Percentiles rank a stretch among this genome's conserved stretches.
Evolutionary conservation across 2,797 vertebrate species (phyloP).

Genomic region (Schizopygopsis pylzovi): DNA sequence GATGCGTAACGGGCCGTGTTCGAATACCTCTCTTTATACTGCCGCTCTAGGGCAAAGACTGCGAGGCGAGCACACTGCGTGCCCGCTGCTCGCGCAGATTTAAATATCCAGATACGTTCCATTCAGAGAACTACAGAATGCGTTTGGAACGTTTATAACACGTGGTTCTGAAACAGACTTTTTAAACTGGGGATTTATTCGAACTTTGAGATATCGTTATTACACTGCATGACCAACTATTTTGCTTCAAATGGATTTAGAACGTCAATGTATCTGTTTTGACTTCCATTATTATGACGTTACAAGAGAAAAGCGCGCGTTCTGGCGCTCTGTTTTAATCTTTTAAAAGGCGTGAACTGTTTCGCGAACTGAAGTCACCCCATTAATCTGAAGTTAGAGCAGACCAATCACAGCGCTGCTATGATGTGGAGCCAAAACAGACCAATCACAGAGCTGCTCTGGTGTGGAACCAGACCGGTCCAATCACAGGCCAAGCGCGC

Average conservation of each 20-base stretch:
- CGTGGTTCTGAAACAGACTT: neutral
- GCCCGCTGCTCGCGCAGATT: neutral
- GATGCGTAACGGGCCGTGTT: slow-evolving; percentile 18
- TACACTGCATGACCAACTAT: too few species aligned
- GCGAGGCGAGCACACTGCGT: neutral
- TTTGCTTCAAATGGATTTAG: neutral
- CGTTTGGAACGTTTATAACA: too few species aligned
- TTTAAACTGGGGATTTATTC: neutral
- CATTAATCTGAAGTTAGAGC: slow-evolving; percentile 56
- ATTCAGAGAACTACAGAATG: neutral
- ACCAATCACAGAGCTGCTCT: neutral
- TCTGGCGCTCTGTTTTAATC: neutral
- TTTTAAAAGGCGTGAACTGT: slow-evolving; percentile 18
- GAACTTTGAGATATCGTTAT: neutral
- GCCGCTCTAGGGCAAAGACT: slow-evolving; percentile 26
- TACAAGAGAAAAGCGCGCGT: neutral
- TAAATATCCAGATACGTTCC: neutral
- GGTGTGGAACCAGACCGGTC: neutral
- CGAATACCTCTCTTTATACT: neutral
- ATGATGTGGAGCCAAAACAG: neutral
- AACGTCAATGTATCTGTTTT: neutral
- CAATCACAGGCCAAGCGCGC: neutral
- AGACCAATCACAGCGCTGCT: slow-evolving; percentile 64
- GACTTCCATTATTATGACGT: neutral
- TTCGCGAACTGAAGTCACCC: slow-evolving; percentile 58